Conservation (phyloP, 2,113 vertebrate species). For the Microtus richardsoni region DNA sequence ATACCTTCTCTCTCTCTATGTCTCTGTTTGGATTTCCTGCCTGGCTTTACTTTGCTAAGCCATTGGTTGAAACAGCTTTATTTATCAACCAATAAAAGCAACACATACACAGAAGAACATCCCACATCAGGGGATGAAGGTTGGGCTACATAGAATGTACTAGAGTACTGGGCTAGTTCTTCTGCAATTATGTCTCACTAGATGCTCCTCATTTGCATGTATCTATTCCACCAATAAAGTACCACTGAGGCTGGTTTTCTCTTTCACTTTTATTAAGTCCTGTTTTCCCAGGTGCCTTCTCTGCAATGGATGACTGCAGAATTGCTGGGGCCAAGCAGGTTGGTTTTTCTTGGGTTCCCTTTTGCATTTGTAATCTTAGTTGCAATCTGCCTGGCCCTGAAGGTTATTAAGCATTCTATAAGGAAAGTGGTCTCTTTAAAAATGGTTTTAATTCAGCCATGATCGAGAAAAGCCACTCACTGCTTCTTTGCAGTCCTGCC, state of each 20-base stretch:
- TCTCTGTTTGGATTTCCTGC: no score
- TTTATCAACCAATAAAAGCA: no score
- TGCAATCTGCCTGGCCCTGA: conserved; percentile 50
- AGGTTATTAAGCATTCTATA: conserved; percentile 71
- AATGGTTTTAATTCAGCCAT: conserved; percentile 68
- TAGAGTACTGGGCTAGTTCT: not conserved
- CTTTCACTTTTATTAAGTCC: not conserved
- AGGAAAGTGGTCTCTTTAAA: conserved; percentile 65
- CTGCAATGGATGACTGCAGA: not conserved
- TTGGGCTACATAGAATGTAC: not conserved
- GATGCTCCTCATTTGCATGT: not conserved
- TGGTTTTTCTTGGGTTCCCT: conserved; percentile 59
- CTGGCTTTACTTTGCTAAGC: no score
- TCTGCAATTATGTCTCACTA: not conserved
- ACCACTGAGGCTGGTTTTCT: not conserved
- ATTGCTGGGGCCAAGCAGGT: not conserved
- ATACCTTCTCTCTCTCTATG: no score
- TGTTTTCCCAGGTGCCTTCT: not conserved
- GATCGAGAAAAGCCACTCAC: conserved; percentile 56
- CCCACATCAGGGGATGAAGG: no score
- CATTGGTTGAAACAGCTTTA: no score
- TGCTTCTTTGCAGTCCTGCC: not conserved
- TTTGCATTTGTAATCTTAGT: conserved; percentile 71
- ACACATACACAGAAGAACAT: no score
- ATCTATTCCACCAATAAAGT: not conserved